A percentile compares a stretch with the other conserved stretches of the same genome.
Conservation (phyloP, 1,140 invertebrate genomes). For the Calliphora vicina region DNA sequence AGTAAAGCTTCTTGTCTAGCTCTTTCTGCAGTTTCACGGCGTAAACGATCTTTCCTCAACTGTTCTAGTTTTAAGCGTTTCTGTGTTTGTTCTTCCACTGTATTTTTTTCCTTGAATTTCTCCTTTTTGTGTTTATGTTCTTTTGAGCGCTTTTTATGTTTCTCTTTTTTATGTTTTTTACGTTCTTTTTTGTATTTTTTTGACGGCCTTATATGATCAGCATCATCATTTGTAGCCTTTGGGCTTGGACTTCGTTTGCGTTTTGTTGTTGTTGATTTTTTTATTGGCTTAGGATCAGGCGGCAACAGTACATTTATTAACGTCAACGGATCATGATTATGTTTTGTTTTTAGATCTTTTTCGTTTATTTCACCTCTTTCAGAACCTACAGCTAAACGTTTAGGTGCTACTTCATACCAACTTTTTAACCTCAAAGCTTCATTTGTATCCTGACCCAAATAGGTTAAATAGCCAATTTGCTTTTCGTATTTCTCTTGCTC, state of each 20-base stretch:
- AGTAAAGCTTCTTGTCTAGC: conserved; percentile 75
- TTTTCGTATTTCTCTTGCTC: conserved; percentile 98
- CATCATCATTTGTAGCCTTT: neutral
- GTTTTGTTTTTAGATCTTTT: conserved; percentile 70
- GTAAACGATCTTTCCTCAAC: conserved; percentile 80
- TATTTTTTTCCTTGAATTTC: conserved; percentile 62
- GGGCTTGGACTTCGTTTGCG: neutral
- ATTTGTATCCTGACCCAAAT: conserved; percentile 92
- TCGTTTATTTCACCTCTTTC: conserved; percentile 66
- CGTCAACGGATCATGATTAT: conserved; percentile 76
- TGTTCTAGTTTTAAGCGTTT: conserved; percentile 70
- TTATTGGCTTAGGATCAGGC: conserved; percentile 38
- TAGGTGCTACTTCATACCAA: conserved; percentile 81
- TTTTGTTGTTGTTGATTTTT: neutral
- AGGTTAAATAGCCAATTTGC: conserved; percentile 94
- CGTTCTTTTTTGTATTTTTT: conserved; percentile 39
- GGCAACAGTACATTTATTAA: conserved; percentile 59
- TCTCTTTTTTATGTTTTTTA: conserved; percentile 50
- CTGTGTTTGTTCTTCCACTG: conserved; percentile 62
- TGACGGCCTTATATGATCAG: neutral
- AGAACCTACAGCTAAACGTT: conserved; percentile 43
- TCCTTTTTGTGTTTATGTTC: conserved; percentile 58
- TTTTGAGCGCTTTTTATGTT: conserved; percentile 46
- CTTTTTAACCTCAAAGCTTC: conserved; percentile 81
- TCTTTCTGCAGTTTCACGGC: conserved; percentile 81